Evolutionary conservation across 2,113 vertebrate species (phyloP), one percentile per base, ranked within the genome.

Genomic region (Rynchops niger): DNA sequence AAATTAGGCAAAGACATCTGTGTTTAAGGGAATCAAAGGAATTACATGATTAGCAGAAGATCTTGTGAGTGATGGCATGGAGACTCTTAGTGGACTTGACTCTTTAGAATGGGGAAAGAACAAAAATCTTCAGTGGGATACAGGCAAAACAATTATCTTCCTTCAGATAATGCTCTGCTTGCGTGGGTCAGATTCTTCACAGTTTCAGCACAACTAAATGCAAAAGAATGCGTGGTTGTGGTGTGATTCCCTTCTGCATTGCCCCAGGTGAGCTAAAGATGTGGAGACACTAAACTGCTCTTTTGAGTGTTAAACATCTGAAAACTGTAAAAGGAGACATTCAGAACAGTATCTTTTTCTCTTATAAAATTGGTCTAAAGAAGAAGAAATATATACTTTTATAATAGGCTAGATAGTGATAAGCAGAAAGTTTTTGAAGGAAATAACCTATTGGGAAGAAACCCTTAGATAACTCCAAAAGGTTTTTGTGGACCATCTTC

Each of bases 401-500:
- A 38, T 77, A 88, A 77, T 61, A 88, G 78, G 70, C 52, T 69
- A 94, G 58, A 76, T 76, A 67, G 70, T n/a, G 49, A 88, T 90
- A 94, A 94, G 17, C 21, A 85, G 70, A 85, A 94, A 45, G 30
- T 82, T 90, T 91, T 93, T 73, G 16, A 86, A 95, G 70, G 90
- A 94, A 93, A 93, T 70, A 90, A 7, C 11, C 66, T 79, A 21
- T 45, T 87, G 62, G 62, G 59, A 85, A 91, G 36, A 89, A 94
- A 89, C 29, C 49, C 29, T 88, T 78, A 38, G 61, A 76, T 72
- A 95, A 84, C 25, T 79, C 53, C 49, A 62, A 40, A 65, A 79
- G 38, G 9, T 76, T 89, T 96, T 67, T 93, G 52, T 59, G 43
- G 16, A 38, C 80, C 65, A 43, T 59, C 23, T 94, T 87, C 42